Conservation (phyloP, 2,113 vertebrate genomes). For the Irena cyanogastra region DNA sequence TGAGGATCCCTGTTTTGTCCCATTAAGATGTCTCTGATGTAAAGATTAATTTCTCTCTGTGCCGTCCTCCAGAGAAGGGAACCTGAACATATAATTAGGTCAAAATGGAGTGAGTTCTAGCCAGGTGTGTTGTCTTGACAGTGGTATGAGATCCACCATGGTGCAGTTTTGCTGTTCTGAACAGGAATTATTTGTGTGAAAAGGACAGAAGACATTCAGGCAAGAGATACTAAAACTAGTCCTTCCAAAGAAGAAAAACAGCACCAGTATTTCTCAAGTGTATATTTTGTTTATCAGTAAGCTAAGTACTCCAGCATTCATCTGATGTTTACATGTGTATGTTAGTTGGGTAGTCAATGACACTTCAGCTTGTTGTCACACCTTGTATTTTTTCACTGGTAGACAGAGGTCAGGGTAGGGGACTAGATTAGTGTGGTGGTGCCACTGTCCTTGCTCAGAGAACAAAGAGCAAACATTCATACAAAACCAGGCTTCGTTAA, state of each 20-base stretch:
- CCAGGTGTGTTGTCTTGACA: accelerated
- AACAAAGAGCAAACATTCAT: background rate
- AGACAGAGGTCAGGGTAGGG: background rate
- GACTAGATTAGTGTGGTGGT: background rate
- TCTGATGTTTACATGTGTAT: background rate
- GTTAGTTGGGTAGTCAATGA: background rate
- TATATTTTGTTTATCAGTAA: background rate
- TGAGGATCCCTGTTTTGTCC: background rate
- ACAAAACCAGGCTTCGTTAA: background rate
- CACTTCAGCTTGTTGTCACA: background rate
- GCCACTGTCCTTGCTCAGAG: background rate
- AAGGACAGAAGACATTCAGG: background rate
- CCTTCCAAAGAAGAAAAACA: background rate
- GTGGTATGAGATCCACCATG: background rate
- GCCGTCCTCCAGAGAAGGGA: background rate
- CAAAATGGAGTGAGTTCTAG: background rate
- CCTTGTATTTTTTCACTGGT: background rate
- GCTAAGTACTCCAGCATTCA: background rate
- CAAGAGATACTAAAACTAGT: background rate
- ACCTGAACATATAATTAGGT: background rate
- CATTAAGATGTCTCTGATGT: background rate
- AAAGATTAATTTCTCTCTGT: background rate
- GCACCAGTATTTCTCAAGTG: background rate
- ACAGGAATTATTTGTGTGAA: background rate
- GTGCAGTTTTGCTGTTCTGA: background rate